Conservation (phyloP, 1,140 invertebrate species). For the Meloidogyne exigua region DNA sequence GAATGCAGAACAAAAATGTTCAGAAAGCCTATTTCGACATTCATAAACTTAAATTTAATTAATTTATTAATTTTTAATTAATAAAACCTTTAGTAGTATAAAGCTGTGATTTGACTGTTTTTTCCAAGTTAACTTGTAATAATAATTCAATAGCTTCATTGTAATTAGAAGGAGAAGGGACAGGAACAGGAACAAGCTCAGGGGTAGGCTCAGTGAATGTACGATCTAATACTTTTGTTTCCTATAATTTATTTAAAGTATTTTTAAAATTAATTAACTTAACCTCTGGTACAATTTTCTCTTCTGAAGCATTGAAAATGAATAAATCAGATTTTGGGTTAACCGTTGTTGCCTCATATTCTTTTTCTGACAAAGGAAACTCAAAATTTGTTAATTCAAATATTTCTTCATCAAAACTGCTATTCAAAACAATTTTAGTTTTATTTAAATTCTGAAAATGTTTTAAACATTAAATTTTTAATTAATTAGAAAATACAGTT, state of each 20-base stretch:
- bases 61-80: neutral
- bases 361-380: neutral
- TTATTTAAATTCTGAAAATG: neutral
- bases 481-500: neutral
- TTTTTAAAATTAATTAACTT: too few species aligned
- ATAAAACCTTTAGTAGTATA: neutral
- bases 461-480: neutral
- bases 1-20: conserved; percentile 1
- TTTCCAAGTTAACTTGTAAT: neutral
- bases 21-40: neutral
- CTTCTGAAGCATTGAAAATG: too few species aligned
- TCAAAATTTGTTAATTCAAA: neutral
- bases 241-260: too few species aligned
- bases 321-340: neutral
- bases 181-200: neutral
- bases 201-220: neutral
- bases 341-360: neutral
- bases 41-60: neutral
- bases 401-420: neutral
- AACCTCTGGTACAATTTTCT: too few species aligned
- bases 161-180: neutral
- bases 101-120: neutral
- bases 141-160: neutral
- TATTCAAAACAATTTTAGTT: neutral
- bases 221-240: too few species aligned